These are phyloP conservation scores for Synergus umbraculus DNA, from an alignment of 2,888 invertebrate species.

Conservation along the genomic window DNA sequence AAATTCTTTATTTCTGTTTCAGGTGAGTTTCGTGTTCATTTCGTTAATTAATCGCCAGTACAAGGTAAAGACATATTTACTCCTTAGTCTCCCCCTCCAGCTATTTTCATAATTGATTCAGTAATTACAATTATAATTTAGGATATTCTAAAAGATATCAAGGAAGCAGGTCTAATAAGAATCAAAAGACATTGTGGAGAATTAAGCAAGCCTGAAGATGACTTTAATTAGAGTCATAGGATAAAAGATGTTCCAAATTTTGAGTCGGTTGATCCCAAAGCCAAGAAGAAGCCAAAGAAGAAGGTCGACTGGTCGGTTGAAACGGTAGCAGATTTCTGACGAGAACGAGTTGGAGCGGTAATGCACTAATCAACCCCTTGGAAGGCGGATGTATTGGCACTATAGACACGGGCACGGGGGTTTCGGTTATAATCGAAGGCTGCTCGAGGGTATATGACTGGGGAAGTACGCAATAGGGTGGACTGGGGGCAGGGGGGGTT, in stretches of 20 bases:
- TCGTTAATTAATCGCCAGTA: slow-evolving; percentile 38
- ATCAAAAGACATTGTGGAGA: background rate
- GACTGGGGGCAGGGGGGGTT: slow-evolving; percentile 34
- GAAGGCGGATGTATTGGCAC: slow-evolving; percentile 69
- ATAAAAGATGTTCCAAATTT: too few species aligned
- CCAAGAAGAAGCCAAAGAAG: slow-evolving; percentile 6
- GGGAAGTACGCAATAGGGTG: slow-evolving; percentile 43
- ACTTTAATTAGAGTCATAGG: too few species aligned
- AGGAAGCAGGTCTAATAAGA: too few species aligned
- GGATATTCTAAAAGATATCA: too few species aligned
- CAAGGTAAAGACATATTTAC: slow-evolving; percentile 2
- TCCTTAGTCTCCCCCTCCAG: background rate
- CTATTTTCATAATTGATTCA: slow-evolving; percentile 67
- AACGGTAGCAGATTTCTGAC: slow-evolving; percentile 45
- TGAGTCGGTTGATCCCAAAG: too few species aligned
- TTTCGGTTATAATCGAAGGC: slow-evolving; percentile 74
- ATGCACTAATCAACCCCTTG: slow-evolving; percentile 73
- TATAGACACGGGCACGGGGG: slow-evolving; percentile 62
- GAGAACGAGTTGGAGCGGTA: slow-evolving; percentile 68
- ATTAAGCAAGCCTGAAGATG: background rate
- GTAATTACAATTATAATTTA: slow-evolving; percentile 59
- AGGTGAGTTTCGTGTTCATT: slow-evolving; percentile 64
- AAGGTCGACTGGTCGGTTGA: slow-evolving; percentile 50
- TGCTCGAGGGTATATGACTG: slow-evolving; percentile 57
- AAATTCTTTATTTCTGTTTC: slow-evolving; percentile 61